Conservation (phyloP, 1,140 invertebrate genomes). For the Cyclina sinensis region DNA sequence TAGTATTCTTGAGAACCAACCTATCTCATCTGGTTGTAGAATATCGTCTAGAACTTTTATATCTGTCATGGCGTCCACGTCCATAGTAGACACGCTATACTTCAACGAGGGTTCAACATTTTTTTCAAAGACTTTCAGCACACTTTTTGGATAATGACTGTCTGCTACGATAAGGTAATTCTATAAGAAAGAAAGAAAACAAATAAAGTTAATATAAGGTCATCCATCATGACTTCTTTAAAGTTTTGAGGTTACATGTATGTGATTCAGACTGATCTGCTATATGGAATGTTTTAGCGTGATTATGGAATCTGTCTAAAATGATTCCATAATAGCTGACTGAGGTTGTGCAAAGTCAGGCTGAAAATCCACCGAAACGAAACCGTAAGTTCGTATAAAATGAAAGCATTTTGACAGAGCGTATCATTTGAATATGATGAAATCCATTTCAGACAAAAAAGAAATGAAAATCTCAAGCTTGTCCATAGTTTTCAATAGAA, state of each 20-base stretch:
- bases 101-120: background rate
- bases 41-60: constrained; percentile 12
- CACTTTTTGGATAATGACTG: background rate
- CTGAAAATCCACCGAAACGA: too few species aligned
- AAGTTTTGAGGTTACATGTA: background rate
- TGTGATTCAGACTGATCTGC: background rate
- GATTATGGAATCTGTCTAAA: background rate
- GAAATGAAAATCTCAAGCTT: too few species aligned
- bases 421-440: too few species aligned
- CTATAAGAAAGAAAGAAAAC: background rate
- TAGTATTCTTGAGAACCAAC: too few species aligned
- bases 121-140: background rate
- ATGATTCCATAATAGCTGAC: too few species aligned
- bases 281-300: background rate
- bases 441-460: too few species aligned
- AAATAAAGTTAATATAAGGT: background rate
- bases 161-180: constrained; percentile 6
- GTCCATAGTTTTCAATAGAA: too few species aligned
- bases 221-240: background rate
- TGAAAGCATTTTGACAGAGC: too few species aligned
- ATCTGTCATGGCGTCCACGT: background rate
- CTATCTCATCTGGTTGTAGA: background rate
- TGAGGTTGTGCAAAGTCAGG: too few species aligned
- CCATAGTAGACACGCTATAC: background rate
- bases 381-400: too few species aligned